phyloP scores from a whole-genome alignment of 1,140 invertebrate genomes.

The Panonychus citri region DNA sequence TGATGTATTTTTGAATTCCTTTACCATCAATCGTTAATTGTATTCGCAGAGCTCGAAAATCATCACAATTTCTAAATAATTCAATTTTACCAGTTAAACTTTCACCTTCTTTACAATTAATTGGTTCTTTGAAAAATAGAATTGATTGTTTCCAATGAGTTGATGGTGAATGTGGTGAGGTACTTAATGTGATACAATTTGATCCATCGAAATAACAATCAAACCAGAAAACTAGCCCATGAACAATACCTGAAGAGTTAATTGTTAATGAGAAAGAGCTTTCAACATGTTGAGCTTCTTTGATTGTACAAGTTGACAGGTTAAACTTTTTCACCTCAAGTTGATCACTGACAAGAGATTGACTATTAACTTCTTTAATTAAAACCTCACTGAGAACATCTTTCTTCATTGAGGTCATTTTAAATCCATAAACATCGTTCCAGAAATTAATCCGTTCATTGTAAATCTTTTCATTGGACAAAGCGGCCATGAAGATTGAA shows the following conservation, averaged over 20 bases:
- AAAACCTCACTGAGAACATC: conserved; percentile 70
- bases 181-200: conserved; percentile 21
- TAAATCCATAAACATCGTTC: conserved; percentile 89
- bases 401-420: conserved; percentile 78
- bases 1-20: not conserved
- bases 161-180: conserved; percentile 38
- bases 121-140: conserved; percentile 57
- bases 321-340: conserved; percentile 32
- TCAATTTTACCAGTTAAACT: conserved; percentile 1
- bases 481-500: conserved; percentile 61
- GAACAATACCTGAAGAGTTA: conserved; percentile 41
- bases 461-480: conserved; percentile 52
- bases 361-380: conserved; percentile 53
- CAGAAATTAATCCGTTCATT: conserved; percentile 57
- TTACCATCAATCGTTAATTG: not conserved
- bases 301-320: conserved; percentile 52
- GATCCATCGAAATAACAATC: conserved; percentile 52
- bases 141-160: conserved; percentile 98
- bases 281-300: conserved; percentile 49
- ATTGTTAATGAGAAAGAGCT: conserved; percentile 48
- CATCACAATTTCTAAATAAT: not conserved
- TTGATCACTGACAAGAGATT: conserved; percentile 46
- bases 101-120: conserved; percentile 42
- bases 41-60: conserved; percentile 3
- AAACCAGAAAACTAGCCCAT: conserved; percentile 78